phyloP scores from a whole-genome alignment of 2,888 invertebrate genomes.

The Diploptera punctata region DNA sequence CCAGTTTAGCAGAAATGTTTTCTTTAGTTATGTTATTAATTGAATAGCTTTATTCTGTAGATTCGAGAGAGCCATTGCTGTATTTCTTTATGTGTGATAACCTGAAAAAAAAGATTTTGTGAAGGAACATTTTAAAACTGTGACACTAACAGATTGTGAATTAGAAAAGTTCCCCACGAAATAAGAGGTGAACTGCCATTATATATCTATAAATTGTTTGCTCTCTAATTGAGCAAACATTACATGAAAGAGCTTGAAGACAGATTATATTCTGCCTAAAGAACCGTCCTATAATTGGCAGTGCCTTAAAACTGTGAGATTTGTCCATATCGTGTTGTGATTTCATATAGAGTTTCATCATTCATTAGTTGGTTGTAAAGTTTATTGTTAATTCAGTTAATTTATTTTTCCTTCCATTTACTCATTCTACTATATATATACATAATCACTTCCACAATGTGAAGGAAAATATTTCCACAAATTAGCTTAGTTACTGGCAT shows the following conservation, averaged over 20 bases:
- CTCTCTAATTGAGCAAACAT: neutral
- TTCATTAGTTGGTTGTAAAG: neutral
- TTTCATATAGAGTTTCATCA: neutral
- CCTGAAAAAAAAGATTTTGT: no score
- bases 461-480: neutral
- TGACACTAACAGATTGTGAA: no score
- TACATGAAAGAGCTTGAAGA: conserved; percentile 7
- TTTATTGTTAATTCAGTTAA: neutral
- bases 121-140: no score
- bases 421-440: neutral
- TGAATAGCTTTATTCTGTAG: no score
- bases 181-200: neutral
- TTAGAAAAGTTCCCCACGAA: no score
- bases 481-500: neutral
- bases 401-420: neutral
- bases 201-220: neutral
- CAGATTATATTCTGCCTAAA: neutral
- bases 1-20: no score
- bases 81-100: no score
- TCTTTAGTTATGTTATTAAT: no score
- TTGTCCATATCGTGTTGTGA: conserved; percentile 14
- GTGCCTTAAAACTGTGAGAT: conserved; percentile 14
- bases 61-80: no score
- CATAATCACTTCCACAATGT: neutral
- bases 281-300: conserved; percentile 14